Evolutionary conservation across 1,140 invertebrate species (phyloP).

Genomic region (Pogonognathellus flavescens): DNA sequence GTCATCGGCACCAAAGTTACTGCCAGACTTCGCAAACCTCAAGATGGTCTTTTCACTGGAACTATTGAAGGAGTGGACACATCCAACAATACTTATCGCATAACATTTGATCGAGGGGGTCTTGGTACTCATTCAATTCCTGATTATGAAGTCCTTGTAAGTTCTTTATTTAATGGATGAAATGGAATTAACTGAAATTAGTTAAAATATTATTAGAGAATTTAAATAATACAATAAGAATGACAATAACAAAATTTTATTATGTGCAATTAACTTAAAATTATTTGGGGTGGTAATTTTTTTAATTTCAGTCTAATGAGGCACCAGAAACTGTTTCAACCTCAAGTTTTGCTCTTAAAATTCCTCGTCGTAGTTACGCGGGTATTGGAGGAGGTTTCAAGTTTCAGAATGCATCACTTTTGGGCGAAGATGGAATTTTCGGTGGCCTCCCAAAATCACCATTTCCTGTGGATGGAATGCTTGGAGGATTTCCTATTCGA

Average conservation of each 20-base stretch:
- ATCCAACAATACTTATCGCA: slow-evolving; percentile 94
- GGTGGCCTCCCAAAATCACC: slow-evolving; percentile 69
- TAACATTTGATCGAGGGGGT: slow-evolving; percentile 94
- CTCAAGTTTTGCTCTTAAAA: slow-evolving; percentile 86
- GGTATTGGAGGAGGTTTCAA: slow-evolving; percentile 56
- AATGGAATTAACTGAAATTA: too few species aligned
- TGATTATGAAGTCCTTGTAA: slow-evolving; percentile 92
- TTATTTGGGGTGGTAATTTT: background rate
- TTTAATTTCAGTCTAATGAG: slow-evolving; percentile 80
- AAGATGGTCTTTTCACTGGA: slow-evolving; percentile 97
- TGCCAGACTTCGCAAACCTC: slow-evolving; percentile 88
- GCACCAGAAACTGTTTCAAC: slow-evolving; percentile 90
- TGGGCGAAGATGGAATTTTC: slow-evolving; percentile 70
- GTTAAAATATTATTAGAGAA: too few species aligned
- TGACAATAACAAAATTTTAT: too few species aligned
- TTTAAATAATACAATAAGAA: too few species aligned
- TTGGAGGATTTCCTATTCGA: slow-evolving; percentile 87
- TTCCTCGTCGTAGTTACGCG: slow-evolving; percentile 75
- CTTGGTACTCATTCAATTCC: slow-evolving; percentile 96
- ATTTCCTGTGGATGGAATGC: slow-evolving; percentile 71
- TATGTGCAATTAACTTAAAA: too few species aligned
- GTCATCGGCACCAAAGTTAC: slow-evolving; percentile 97
- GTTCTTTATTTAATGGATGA: slow-evolving; percentile 61
- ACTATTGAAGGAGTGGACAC: slow-evolving; percentile 98
- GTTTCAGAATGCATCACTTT: slow-evolving; percentile 67